These are phyloP conservation scores for Archivesica marissinica DNA, from an alignment of 1,140 invertebrate species.

Conservation along the genomic window DNA sequence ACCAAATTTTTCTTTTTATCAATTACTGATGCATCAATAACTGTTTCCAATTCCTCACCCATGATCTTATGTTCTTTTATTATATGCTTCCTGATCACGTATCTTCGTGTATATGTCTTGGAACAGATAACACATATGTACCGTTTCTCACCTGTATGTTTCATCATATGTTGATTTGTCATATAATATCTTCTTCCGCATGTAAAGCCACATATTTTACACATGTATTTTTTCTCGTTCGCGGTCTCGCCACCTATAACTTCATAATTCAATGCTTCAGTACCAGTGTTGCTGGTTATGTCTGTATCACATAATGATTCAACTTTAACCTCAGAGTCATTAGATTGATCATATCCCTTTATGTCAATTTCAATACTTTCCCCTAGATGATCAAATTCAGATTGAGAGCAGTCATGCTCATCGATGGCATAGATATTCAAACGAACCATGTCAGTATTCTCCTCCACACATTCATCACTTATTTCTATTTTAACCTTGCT, in stretches of 20 bases:
- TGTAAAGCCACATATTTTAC: slow-evolving; percentile 42
- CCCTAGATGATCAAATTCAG: too few relatives aligned
- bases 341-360: too few relatives aligned
- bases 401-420: too few relatives aligned
- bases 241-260: not conserved
- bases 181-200: slow-evolving; percentile 35
- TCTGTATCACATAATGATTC: too few relatives aligned
- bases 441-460: too few relatives aligned
- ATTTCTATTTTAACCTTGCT: too few relatives aligned
- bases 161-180: slow-evolving; percentile 32
- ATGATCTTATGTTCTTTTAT: slow-evolving; percentile 28
- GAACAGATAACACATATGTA: slow-evolving; percentile 40
- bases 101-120: slow-evolving; percentile 26
- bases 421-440: too few relatives aligned
- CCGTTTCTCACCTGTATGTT: slow-evolving; percentile 26
- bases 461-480: too few relatives aligned
- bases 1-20: not conserved
- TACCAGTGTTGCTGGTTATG: too few relatives aligned
- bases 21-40: slow-evolving; percentile 40
- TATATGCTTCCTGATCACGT: slow-evolving; percentile 18
- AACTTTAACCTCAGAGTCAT: too few relatives aligned
- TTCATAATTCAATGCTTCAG: slow-evolving; percentile 8
- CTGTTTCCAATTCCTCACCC: not conserved
- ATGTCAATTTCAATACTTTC: too few relatives aligned
- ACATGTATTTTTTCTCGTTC: not conserved